phyloP scores from a whole-genome alignment of 2,888 invertebrate genomes.

The Erpobdella octoculata region DNA sequence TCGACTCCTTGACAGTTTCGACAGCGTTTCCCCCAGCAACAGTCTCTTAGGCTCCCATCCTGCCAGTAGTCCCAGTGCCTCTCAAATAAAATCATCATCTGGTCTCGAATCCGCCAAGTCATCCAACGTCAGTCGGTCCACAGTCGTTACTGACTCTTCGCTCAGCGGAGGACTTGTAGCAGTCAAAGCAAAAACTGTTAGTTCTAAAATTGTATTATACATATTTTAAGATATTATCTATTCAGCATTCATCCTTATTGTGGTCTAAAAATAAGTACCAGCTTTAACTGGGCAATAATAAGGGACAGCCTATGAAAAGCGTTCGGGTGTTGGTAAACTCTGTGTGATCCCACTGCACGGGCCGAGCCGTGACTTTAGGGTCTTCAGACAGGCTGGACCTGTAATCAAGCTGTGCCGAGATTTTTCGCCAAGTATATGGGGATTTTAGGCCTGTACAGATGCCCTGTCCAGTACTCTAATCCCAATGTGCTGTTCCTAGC shows the following conservation, averaged over 20 bases:
- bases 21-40: slow-evolving; percentile 4
- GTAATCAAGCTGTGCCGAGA: no score
- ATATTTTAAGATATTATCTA: not conserved
- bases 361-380: no score
- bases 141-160: not conserved
- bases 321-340: no score
- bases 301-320: no score
- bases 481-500: no score
- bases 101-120: not conserved
- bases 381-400: no score
- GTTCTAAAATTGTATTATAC: not conserved
- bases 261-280: not conserved
- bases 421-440: no score
- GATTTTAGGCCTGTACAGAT: no score
- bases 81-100: not conserved
- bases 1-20: not conserved
- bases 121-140: not conserved
- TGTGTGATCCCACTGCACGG: no score
- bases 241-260: not conserved
- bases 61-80: slow-evolving; percentile 13
- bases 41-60: not conserved
- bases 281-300: not conserved
- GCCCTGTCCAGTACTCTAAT: no score
- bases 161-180: not conserved
- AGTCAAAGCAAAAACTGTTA: slow-evolving; percentile 14